Conservation (phyloP, 2,113 vertebrate species). For the Myrmophylax atrothorax region DNA sequence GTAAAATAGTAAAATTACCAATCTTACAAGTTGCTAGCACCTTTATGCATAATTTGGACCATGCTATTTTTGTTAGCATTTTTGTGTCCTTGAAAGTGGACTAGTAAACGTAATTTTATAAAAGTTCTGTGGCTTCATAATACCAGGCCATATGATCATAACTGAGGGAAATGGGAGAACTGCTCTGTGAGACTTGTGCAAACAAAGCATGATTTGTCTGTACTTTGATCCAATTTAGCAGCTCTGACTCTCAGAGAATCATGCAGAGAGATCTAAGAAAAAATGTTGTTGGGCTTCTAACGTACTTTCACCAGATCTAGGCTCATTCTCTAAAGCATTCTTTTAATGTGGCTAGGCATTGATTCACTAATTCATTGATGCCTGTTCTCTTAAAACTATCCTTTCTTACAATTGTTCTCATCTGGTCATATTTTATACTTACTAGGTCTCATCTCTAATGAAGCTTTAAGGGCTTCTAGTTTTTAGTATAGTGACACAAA, state of each 20-base stretch:
- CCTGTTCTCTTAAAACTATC: not conserved
- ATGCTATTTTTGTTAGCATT: not conserved
- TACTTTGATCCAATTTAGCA: slow-evolving; percentile 3
- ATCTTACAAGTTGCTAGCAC: not conserved
- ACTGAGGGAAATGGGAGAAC: not conserved
- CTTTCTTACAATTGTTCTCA: not conserved
- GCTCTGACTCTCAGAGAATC: not conserved
- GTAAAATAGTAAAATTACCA: not conserved
- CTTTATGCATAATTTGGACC: not conserved
- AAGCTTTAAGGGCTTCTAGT: not conserved
- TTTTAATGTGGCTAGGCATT: not conserved
- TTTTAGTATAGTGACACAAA: not conserved
- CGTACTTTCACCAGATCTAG: not conserved
- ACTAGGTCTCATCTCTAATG: not conserved
- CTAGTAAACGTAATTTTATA: not conserved
- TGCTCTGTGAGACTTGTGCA: not conserved
- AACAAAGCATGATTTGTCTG: not conserved
- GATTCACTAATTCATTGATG: not conserved
- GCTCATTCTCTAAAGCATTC: not conserved
- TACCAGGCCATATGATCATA: not conserved
- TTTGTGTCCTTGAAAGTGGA: not conserved
- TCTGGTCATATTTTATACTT: not conserved
- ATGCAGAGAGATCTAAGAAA: not conserved
- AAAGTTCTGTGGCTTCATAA: not conserved
- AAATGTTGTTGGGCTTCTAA: not conserved